These are phyloP conservation scores for Sparus aurata DNA, from an alignment of 2,797 vertebrate species.

Conservation along the genomic window DNA sequence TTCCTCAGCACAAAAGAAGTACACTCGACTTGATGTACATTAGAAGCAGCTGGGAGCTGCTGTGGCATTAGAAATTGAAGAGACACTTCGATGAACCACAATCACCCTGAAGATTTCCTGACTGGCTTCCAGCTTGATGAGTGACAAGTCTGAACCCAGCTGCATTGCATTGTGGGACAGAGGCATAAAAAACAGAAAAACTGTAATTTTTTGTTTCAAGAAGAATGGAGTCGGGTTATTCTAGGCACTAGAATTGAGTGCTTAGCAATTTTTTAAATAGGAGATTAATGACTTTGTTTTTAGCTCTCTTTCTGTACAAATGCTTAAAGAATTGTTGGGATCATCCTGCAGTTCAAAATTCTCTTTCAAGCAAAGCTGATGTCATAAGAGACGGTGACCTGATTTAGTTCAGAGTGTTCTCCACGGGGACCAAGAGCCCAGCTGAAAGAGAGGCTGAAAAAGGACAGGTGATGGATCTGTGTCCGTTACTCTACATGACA, in stretches of 20 bases:
- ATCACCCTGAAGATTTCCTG: constrained; percentile 16
- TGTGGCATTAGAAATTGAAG: constrained; percentile 27
- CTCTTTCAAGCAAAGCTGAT: constrained; percentile 32
- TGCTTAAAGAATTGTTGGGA: constrained; percentile 18
- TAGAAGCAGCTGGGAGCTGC: neutral
- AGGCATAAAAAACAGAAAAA: constrained; percentile 42
- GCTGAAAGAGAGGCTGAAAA: constrained; percentile 18
- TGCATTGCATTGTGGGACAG: constrained; percentile 37
- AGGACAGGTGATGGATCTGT: constrained; percentile 35
- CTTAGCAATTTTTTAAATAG: constrained; percentile 14
- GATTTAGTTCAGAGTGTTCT: constrained; percentile 34
- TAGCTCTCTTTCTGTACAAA: constrained; percentile 13
- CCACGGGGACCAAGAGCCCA: constrained; percentile 12
- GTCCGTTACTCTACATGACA: constrained; percentile 30
- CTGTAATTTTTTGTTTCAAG: constrained; percentile 26
- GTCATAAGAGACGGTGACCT: constrained; percentile 8
- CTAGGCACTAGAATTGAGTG: constrained; percentile 12
- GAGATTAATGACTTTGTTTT: constrained; percentile 32
- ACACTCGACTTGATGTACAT: constrained; percentile 35
- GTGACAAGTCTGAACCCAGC: constrained; percentile 20
- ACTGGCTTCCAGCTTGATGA: constrained; percentile 14
- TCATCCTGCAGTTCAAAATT: constrained; percentile 29
- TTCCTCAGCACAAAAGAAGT: constrained; percentile 16
- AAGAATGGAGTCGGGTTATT: constrained; percentile 10
- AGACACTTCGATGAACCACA: constrained; percentile 39